Conservation (phyloP, 2,113 vertebrate species). For the Casuarius casuarius region DNA sequence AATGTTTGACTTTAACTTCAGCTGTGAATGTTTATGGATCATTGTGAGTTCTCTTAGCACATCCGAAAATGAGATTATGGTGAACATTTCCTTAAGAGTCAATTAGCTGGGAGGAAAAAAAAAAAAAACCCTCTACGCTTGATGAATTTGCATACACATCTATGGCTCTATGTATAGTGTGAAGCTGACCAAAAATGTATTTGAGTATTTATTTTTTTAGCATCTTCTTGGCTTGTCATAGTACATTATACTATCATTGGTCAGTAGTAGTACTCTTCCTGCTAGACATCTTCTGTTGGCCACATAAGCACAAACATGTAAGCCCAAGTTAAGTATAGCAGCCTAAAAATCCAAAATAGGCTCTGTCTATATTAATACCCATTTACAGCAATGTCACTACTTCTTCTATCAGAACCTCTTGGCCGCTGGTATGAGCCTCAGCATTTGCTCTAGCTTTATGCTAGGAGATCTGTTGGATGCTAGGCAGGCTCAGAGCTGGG, state of each 20-base stretch:
- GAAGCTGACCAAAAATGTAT: not conserved
- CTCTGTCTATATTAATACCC: not conserved
- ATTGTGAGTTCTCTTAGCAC: not conserved
- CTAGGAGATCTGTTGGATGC: not conserved
- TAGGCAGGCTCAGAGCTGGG: not conserved
- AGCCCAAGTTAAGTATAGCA: not conserved
- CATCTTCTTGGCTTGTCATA: not conserved
- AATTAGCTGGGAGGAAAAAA: not conserved
- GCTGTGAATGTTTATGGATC: not conserved
- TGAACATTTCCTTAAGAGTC: not conserved
- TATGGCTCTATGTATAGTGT: not conserved
- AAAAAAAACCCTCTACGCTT: not conserved
- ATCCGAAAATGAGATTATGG: not conserved
- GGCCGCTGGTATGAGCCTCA: not conserved
- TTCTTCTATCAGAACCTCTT: not conserved
- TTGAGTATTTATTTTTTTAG: not conserved
- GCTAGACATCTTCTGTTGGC: not conserved
- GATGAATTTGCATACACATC: not conserved
- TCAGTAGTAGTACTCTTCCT: constrained; percentile 40
- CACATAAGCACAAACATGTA: not conserved
- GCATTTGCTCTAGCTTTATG: not conserved
- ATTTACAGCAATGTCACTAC: not conserved
- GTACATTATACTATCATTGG: not conserved
- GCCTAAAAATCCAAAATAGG: not conserved
- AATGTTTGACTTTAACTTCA: not conserved